Base-by-base conservation (phyloP, 2,113 vertebrate species). In the Jacana jacana region DNA sequence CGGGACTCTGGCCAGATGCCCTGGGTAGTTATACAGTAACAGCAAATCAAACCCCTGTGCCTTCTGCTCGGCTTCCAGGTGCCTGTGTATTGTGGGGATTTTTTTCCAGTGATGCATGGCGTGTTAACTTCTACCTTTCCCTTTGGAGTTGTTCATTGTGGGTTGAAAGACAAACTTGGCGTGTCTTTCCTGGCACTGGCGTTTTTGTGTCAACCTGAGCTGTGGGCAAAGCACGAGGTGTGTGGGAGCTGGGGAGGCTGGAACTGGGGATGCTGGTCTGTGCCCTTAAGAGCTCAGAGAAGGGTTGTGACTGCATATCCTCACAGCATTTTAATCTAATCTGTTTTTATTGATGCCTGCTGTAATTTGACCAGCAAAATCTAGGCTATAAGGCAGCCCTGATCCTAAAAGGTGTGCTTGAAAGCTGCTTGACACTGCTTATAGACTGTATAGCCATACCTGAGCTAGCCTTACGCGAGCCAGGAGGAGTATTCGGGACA, bases 121-220 rank as follows among this genome's bases (percentile, higher is more conserved):
- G 30, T 46, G 76, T 42, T 46, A 48, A 31, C 31, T 81, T 84
- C 60, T 16, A 12, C 65, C 65, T 87, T 87, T 78, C 57, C 37
- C 77, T 78, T 70, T 58, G 49, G 68, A 84, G 72, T 3, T 37
- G 46, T 81, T 93, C 91, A 13, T 77, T 63, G 68, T 31, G 48
- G 52, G 52, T 79, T 82, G 71, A 92, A 88, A 60, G 77, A 61
- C 40, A 55, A 54, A 24, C 44, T 35, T 30, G 60, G 13, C 22
- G 0, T 0, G 15, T 60, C n/a, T 82, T 28, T 60, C 63, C 75
- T 64, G 83, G 25, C 0, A 0, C 3, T 42, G 52, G 22, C 2
- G 0, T 31, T 84, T 86, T 70, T 66, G 55, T 88, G 69, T 28
- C 37, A 16, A 3, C 0, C 1, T 70, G 58, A 92, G 76, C 48